These are phyloP conservation scores for Athripsodes cinereus DNA, from an alignment of 2,888 invertebrate species.

Conservation along the genomic window DNA sequence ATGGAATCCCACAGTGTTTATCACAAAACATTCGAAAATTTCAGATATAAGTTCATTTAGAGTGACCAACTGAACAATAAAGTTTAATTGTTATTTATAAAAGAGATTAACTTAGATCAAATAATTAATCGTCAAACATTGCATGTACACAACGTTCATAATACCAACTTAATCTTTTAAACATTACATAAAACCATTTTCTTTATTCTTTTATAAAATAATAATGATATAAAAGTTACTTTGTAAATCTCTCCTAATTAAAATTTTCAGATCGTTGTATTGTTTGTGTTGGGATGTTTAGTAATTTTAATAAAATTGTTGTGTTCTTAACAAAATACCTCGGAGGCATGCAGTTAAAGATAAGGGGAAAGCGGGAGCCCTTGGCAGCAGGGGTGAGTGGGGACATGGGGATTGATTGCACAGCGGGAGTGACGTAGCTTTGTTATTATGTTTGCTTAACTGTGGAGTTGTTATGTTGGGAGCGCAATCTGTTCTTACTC, in stretches of 20 bases:
- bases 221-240: background rate
- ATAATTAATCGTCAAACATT: too few relatives aligned
- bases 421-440: conserved; percentile 13
- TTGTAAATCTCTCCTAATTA: background rate
- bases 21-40: too few relatives aligned
- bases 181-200: too few relatives aligned
- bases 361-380: background rate
- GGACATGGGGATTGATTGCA: conserved; percentile 20
- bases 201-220: too few relatives aligned
- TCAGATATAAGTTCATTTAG: too few relatives aligned
- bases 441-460: conserved; percentile 24
- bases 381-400: background rate
- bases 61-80: too few relatives aligned
- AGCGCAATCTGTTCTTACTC: too few relatives aligned
- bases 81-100: too few relatives aligned
- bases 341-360: conserved; percentile 12
- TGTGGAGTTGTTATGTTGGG: background rate
- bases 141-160: too few relatives aligned
- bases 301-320: conserved; percentile 23
- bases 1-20: too few relatives aligned
- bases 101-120: too few relatives aligned
- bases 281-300: conserved; percentile 1
- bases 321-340: conserved; percentile 22
- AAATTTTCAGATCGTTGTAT: background rate
- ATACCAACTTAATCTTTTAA: too few relatives aligned